Evolutionary conservation across 2,888 invertebrate genomes (phyloP).

Genomic region (Andrena minutula): DNA sequence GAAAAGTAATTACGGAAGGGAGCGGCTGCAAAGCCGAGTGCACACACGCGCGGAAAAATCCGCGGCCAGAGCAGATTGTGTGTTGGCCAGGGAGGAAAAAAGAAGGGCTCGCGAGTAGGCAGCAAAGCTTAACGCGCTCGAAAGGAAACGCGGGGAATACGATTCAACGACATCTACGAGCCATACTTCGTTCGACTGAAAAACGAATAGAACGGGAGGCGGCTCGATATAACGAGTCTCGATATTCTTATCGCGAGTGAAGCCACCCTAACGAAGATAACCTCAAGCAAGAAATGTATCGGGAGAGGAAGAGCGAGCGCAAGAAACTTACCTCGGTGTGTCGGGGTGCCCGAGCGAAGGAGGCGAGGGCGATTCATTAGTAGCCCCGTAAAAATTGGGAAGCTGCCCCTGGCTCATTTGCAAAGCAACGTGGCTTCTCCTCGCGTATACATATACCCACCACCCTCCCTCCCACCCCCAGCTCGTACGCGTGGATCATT

Average conservation of each 20-base stretch:
- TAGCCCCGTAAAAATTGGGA: slow-evolving; percentile 66
- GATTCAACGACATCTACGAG: slow-evolving; percentile 4
- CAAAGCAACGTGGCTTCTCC: slow-evolving; percentile 61
- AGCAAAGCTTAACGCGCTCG: neutral
- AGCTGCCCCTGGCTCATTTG: slow-evolving; percentile 69
- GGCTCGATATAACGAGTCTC: neutral
- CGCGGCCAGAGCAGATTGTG: slow-evolving; percentile 15
- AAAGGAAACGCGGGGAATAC: neutral
- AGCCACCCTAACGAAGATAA: slow-evolving; percentile 15
- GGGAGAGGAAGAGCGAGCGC: slow-evolving; percentile 8
- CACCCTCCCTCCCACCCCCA: slow-evolving; percentile 5
- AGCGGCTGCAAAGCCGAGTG: neutral
- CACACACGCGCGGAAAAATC: neutral
- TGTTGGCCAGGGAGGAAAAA: slow-evolving; percentile 8
- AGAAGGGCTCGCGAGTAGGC: neutral
- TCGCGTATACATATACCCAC: slow-evolving; percentile 1
- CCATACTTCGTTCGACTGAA: neutral
- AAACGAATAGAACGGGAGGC: neutral
- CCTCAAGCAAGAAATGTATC: neutral
- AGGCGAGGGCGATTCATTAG: slow-evolving; percentile 70
- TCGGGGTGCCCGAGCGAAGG: slow-evolving; percentile 53
- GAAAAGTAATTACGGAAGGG: slow-evolving; percentile 46
- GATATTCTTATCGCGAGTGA: slow-evolving; percentile 10
- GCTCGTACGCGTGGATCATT: slow-evolving; percentile 61
- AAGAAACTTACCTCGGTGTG: slow-evolving; percentile 39